A percentile compares a stretch with the other conserved stretches of the same genome.
Conservation (phyloP, 2,888 invertebrate species). For the Sarcophaga subvicina region DNA sequence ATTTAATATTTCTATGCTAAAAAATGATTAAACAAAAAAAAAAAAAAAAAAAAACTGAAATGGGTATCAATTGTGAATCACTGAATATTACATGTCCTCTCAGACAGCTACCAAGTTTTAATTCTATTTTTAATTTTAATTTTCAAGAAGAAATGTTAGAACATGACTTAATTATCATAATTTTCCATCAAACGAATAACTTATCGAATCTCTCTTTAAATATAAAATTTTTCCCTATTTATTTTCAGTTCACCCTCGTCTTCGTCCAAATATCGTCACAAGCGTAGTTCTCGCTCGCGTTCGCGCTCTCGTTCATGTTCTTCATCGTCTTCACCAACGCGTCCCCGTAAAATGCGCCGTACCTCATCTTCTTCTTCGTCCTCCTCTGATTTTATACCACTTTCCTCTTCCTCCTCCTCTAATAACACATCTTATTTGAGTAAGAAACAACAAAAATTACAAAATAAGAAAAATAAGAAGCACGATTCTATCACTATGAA, state of each 20-base stretch:
- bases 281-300: slow-evolving; percentile 74
- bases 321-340: slow-evolving; percentile 82
- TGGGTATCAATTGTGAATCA: too few species aligned
- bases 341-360: slow-evolving; percentile 83
- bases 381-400: slow-evolving; percentile 76
- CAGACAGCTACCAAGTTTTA: too few species aligned
- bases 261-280: slow-evolving; percentile 75
- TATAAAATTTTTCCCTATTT: background rate
- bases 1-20: too few species aligned
- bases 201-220: background rate
- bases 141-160: too few species aligned
- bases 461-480: slow-evolving; percentile 79
- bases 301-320: slow-evolving; percentile 74
- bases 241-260: slow-evolving; percentile 75
- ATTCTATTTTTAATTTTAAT: too few species aligned
- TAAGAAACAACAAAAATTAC: slow-evolving; percentile 77
- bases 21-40: too few species aligned
- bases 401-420: slow-evolving; percentile 73
- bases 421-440: slow-evolving; percentile 69
- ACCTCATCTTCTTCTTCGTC: slow-evolving; percentile 75
- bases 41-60: too few species aligned
- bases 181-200: too few species aligned
- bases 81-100: too few species aligned
- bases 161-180: too few species aligned
- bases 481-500: slow-evolving; percentile 46